These are phyloP conservation scores for Pelobates fuscus DNA, from an alignment of 2,113 vertebrate genomes.

Conservation along the genomic window DNA sequence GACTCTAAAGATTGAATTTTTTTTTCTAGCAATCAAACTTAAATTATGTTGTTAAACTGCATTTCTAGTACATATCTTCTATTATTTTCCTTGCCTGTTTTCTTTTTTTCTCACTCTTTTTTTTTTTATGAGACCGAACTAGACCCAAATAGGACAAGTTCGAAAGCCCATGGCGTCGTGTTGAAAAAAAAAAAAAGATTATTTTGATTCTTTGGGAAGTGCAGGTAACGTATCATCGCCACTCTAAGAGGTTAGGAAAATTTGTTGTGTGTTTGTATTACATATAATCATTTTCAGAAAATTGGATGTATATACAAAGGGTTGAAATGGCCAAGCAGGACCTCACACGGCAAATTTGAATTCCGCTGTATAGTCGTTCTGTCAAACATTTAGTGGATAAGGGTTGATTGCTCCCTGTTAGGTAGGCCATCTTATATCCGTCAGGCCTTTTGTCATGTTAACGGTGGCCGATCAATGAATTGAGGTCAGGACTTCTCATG, in stretches of 20 bases:
- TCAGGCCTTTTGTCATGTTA: constrained; percentile 95
- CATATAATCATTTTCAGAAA: constrained; percentile 60
- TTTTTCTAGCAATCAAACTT: constrained; percentile 6
- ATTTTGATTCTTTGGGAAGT: constrained; percentile 7
- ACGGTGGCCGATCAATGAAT: constrained; percentile 95
- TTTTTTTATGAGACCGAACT: neutral
- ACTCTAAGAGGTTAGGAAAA: constrained; percentile 64
- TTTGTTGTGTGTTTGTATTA: constrained; percentile 59
- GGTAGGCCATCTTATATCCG: constrained; percentile 84
- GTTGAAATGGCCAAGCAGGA: constrained; percentile 60
- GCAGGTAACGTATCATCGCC: fast-evolving
- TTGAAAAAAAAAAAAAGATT: constrained; percentile 46
- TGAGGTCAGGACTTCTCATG: constrained; percentile 96
- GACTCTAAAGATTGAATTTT: fast-evolving
- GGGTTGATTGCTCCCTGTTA: constrained; percentile 90
- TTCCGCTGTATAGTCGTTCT: constrained; percentile 78
- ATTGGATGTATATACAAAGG: constrained; percentile 62
- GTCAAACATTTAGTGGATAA: constrained; percentile 86
- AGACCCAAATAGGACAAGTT: constrained; percentile 33
- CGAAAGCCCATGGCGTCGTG: constrained; percentile 45
- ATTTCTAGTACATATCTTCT: no score
- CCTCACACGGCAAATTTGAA: constrained; percentile 72
- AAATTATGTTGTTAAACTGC: fast-evolving
- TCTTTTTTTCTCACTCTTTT: fast-evolving
- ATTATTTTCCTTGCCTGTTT: neutral